These are phyloP conservation scores for Helogale parvula DNA, from an alignment of 2,113 vertebrate species.

Conservation along the genomic window DNA sequence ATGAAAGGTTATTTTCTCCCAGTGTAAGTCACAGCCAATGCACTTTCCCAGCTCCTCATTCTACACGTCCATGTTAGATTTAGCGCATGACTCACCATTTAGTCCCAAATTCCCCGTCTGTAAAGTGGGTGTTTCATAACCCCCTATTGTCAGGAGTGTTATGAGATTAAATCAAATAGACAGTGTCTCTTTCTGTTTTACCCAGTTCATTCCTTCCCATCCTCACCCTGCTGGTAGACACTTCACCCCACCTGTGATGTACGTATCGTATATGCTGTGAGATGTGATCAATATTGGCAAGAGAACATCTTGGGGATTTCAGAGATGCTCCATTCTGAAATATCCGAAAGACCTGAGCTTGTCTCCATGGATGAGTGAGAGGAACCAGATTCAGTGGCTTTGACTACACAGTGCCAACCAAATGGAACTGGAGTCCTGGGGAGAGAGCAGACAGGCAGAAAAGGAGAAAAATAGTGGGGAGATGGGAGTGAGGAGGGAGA, in stretches of 20 bases:
- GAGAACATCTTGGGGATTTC: neutral
- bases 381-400: neutral
- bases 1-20: neutral
- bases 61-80: neutral
- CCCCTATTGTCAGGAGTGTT: neutral
- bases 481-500: neutral
- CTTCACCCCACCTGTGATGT: fast-evolving
- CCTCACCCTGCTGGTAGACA: neutral
- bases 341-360: neutral
- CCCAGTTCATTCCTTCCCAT: neutral
- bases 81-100: neutral
- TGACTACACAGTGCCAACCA: neutral
- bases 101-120: neutral
- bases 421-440: neutral
- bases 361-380: neutral
- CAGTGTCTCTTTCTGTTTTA: neutral
- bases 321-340: neutral
- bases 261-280: neutral
- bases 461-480: neutral
- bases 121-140: neutral
- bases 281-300: neutral
- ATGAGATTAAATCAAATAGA: neutral
- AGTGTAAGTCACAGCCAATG: neutral
- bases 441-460: neutral
- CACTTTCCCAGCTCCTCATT: neutral